A percentile compares a stretch with the other conserved stretches of the same genome.
These are phyloP conservation scores for Agrochola circellaris DNA, from an alignment of 2,888 invertebrate genomes.

Conservation along the genomic window DNA sequence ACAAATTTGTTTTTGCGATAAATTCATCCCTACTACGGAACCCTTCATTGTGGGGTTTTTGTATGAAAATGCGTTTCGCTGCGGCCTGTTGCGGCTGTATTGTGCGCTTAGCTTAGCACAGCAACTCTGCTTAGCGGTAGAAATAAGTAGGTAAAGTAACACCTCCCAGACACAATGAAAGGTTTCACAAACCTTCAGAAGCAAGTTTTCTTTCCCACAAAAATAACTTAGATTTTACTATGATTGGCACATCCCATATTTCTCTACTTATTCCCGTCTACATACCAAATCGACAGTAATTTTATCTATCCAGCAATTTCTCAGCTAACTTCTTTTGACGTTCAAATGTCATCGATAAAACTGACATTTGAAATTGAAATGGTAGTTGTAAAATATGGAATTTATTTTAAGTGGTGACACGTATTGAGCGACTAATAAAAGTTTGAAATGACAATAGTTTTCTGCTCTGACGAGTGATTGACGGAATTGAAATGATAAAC, in stretches of 20 bases:
- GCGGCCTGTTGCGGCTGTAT: too few relatives aligned
- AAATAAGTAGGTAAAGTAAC: not conserved
- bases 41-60: too few relatives aligned
- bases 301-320: slow-evolving; percentile 36
- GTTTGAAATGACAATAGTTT: slow-evolving; percentile 25
- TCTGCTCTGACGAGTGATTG: not conserved
- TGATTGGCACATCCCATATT: slow-evolving; percentile 22
- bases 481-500: slow-evolving; percentile 1
- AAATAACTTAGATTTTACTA: slow-evolving; percentile 34
- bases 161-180: not conserved
- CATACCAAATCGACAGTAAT: slow-evolving; percentile 39
- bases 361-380: slow-evolving; percentile 53
- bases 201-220: slow-evolving; percentile 4
- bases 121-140: not conserved
- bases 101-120: too few relatives aligned
- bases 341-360: slow-evolving; percentile 39
- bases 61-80: too few relatives aligned
- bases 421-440: slow-evolving; percentile 26
- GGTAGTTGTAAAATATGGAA: slow-evolving; percentile 17
- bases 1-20: too few relatives aligned
- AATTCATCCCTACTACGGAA: too few relatives aligned
- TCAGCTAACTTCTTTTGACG: slow-evolving; percentile 31
- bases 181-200: not conserved
- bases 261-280: too few relatives aligned
- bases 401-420: slow-evolving; percentile 29